These are phyloP conservation scores for Drosophila neonasuta DNA, from an alignment of 2,888 invertebrate genomes.

Conservation along the genomic window DNA sequence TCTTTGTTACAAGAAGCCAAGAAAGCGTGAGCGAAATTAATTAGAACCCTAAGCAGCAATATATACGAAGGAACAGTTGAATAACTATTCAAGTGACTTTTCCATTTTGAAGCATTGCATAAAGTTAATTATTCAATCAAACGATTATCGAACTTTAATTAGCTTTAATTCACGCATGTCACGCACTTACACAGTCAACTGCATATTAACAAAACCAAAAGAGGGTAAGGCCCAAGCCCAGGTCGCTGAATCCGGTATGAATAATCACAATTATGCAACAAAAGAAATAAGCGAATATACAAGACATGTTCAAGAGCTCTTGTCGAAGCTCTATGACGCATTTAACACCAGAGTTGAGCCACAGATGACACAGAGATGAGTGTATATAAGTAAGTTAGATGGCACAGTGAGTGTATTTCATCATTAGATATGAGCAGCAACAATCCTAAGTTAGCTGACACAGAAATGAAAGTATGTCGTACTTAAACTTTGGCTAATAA, in stretches of 20 bases:
- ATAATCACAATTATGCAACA: constrained; percentile 49
- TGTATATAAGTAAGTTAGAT: too few relatives aligned
- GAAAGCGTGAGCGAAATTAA: constrained; percentile 1
- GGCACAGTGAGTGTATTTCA: background rate
- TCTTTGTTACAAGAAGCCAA: constrained; percentile 17
- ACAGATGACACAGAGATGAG: constrained; percentile 9
- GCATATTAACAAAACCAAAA: constrained; percentile 14
- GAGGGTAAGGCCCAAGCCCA: constrained; percentile 26
- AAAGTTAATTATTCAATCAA: constrained; percentile 15
- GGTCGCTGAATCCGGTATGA: constrained; percentile 56
- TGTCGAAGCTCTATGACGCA: constrained; percentile 35
- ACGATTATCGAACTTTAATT: constrained; percentile 45
- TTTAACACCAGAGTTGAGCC: background rate
- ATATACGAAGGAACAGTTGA: background rate
- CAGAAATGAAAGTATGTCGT: background rate
- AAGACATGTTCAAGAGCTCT: constrained; percentile 13
- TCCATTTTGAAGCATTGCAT: constrained; percentile 15
- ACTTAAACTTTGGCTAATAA: constrained; percentile 1
- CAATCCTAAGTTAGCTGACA: background rate
- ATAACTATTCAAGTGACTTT: background rate
- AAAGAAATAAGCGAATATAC: constrained; percentile 7
- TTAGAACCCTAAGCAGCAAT: background rate
- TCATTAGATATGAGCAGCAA: background rate
- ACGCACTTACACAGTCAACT: constrained; percentile 47
- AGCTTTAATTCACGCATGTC: constrained; percentile 56